These are phyloP conservation scores for Eilema sororculum DNA, from an alignment of 2,888 invertebrate species.

Conservation along the genomic window DNA sequence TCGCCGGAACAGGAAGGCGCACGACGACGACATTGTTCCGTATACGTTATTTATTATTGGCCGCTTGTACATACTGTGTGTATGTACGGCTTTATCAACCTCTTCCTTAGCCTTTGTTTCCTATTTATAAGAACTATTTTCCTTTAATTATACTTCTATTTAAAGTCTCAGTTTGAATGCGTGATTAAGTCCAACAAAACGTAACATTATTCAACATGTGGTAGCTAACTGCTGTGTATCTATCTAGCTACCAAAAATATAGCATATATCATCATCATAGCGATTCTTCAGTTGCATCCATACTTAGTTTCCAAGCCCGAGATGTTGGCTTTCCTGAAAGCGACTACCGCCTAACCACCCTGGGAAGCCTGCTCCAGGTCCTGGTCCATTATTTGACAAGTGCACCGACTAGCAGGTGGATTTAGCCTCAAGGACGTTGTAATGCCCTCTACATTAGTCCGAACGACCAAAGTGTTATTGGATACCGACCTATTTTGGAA, in stretches of 20 bases:
- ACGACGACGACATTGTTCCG: conserved; percentile 51
- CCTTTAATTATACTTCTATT: not conserved
- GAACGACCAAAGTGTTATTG: not conserved
- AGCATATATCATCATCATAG: too few relatives aligned
- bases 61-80: conserved; percentile 18
- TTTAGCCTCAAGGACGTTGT: too few relatives aligned
- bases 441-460: too few relatives aligned
- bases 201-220: not conserved
- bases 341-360: too few relatives aligned
- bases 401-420: too few relatives aligned
- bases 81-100: not conserved
- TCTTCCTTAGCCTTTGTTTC: conserved; percentile 7
- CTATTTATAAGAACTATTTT: not conserved
- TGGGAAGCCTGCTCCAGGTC: too few relatives aligned
- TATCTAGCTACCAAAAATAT: not conserved
- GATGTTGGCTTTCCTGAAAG: too few relatives aligned
- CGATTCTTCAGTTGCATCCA: too few relatives aligned
- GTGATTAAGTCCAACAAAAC: not conserved
- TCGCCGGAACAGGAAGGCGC: conserved; percentile 41
- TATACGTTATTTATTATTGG: conserved; percentile 48
- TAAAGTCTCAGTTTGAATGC: not conserved
- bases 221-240: not conserved
- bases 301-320: too few relatives aligned
- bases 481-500: too few relatives aligned
- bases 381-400: too few relatives aligned